Base-by-base conservation (phyloP, 2,113 vertebrate species). In the Lasiurus borealis region DNA sequence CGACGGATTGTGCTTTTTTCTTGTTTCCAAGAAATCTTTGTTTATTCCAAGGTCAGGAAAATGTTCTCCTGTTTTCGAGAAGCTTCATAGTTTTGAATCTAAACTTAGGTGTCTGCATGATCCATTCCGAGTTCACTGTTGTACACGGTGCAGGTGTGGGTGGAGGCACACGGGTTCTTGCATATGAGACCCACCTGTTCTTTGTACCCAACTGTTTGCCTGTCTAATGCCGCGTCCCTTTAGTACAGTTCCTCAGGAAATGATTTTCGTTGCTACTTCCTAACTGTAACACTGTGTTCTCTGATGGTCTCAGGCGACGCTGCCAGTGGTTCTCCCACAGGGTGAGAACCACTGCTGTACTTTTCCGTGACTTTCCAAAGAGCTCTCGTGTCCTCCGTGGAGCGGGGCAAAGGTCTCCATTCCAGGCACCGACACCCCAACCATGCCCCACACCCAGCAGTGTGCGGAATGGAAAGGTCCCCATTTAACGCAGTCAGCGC, bases 401-500 rank as follows among this genome's bases (percentile, higher is more conserved):
- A 52, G 36, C 83, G 95, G 0, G 3, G 77, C 34, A 54, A 89
- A 80, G 78, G 66, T 78, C 87, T 96, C 85, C 6, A 44, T 80
- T 59, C 77, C 71, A 88, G 50, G 90, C 25, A 86, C 72, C 4
- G 2, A 40, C 80, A 29, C 75, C 21, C 69, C 71, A 52, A 29
- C 48, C 76, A 19, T 8, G 76, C 80, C 52, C 68, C 44, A 76
- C 25, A 68, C 40, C 13, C 0, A 25, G 19, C 34, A 57, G 68
- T 19, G 25, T 64, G 48, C 62, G 46, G 88, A 64, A 85, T 50
- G 59, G 7, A 93, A 31, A 48, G 40, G 40, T 40, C 25, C 13
- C n/a, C 19, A 64, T 82, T 91, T 80, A 93, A 87, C 36, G 76
- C 29, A 88, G 48, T 64, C 83, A 64, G 90, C 87, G 34, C 31